phyloP scores from a whole-genome alignment of 2,113 vertebrate genomes.

The Coptodon bakossiorum region DNA sequence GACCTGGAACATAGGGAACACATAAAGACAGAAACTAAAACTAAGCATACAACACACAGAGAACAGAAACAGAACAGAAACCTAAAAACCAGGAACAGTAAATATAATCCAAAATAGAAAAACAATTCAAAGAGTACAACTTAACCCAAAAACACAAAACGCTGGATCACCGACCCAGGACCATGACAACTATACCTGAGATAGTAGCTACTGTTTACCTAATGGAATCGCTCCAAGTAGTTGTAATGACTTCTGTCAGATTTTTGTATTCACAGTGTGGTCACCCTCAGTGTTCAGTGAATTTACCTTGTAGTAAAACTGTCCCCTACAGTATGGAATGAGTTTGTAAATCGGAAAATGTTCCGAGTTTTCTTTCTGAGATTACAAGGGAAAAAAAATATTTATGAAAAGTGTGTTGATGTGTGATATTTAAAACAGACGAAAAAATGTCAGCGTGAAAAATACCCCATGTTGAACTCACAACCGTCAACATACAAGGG shows the following conservation, averaged over 20 bases:
- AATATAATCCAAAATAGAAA: not conserved
- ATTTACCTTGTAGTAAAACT: not conserved
- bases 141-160: not conserved
- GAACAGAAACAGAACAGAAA: not conserved
- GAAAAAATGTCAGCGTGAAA: not conserved
- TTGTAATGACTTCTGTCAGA: not conserved
- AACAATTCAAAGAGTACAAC: not conserved
- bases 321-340: not conserved
- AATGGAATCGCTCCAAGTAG: not conserved
- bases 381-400: not conserved
- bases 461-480: not conserved
- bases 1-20: not conserved
- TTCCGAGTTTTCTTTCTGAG: fast-evolving
- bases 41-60: not conserved
- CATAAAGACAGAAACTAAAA: not conserved
- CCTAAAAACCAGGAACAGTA: not conserved
- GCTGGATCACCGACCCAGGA: not conserved
- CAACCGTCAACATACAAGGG: not conserved
- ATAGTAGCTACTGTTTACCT: fast-evolving
- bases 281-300: fast-evolving
- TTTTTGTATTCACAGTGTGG: not conserved
- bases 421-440: not conserved
- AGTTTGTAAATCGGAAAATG: fast-evolving
- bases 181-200: not conserved
- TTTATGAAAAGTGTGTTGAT: not conserved